Evolutionary conservation across 1,140 invertebrate genomes (phyloP), one percentile per base, ranked within the genome.

Genomic region (Archivesica marissinica): DNA sequence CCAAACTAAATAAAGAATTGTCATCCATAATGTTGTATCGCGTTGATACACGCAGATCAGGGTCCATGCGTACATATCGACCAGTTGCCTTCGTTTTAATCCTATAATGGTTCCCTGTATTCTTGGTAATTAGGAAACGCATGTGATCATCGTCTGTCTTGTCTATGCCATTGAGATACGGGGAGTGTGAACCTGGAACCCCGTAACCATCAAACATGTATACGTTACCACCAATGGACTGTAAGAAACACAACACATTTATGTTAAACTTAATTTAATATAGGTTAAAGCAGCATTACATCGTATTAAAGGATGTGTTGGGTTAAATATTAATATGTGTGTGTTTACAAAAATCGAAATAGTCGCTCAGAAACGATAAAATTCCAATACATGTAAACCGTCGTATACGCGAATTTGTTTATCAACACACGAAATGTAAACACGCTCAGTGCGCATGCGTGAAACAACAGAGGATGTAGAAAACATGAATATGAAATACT

Each of bases 111-210:
- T 44, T 28, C 9, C 0, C 1, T 15, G 68, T 47, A 13, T 52
- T 44, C 41, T 30, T 47, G 41, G 39, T 30, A 30, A 72, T 33
- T 1, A 1, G 0, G 35, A 72, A 72, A 28, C 39, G 23, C 41
- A 47, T 72, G 68, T 50, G 68, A 30, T 50, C 44, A 33, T 72
- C 68, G 23, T 72, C 68, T 13, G 25, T 47, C 9, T 47, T 47
- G 11, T 41, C 44, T 20, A 25, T 72, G 28, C 68, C 68, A 17
- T 72, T 72, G 25, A 72, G 33, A 50, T 30, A 72, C 1, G 0
- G n/a, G 25, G 39, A 72, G 0, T 9, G 20, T 2, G 41, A 15
- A 7, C 28, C 41, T 1, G 13, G 3, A 30, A 47, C 68, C 15
- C 41, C 68, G 33, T 50, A 44, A 0, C 68, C 68, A 30, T 47